These are phyloP conservation scores for Spatula clypeata DNA, from an alignment of 2,797 vertebrate species.

Conservation along the genomic window DNA sequence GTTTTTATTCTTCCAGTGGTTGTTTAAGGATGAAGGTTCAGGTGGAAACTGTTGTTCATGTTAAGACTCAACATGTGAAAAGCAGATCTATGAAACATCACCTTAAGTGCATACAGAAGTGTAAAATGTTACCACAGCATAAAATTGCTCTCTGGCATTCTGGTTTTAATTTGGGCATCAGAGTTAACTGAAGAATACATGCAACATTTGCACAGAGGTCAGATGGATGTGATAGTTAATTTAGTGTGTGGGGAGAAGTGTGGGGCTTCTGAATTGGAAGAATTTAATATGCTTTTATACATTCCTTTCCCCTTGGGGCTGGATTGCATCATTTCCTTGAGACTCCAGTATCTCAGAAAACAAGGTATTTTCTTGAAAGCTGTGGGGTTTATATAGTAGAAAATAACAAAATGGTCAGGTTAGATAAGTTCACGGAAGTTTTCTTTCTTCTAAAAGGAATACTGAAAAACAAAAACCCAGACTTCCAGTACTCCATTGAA, in stretches of 20 bases:
- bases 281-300: background rate
- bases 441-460: background rate
- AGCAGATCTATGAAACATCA: background rate
- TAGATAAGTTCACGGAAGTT: background rate
- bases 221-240: background rate
- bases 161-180: background rate
- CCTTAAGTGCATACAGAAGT: background rate
- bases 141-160: background rate
- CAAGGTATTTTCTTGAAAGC: background rate
- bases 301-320: accelerated
- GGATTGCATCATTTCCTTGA: background rate
- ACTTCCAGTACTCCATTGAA: background rate
- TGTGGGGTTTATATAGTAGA: background rate
- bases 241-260: accelerated
- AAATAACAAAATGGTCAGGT: background rate
- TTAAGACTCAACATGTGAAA: background rate
- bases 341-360: background rate
- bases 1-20: background rate
- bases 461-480: background rate
- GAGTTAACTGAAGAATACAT: background rate
- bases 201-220: background rate
- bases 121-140: background rate
- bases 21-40: background rate
- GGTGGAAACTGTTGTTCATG: background rate
- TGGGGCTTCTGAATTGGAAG: background rate